phyloP scores from a whole-genome alignment of 2,888 invertebrate species.

The Zonitis immaculata region DNA sequence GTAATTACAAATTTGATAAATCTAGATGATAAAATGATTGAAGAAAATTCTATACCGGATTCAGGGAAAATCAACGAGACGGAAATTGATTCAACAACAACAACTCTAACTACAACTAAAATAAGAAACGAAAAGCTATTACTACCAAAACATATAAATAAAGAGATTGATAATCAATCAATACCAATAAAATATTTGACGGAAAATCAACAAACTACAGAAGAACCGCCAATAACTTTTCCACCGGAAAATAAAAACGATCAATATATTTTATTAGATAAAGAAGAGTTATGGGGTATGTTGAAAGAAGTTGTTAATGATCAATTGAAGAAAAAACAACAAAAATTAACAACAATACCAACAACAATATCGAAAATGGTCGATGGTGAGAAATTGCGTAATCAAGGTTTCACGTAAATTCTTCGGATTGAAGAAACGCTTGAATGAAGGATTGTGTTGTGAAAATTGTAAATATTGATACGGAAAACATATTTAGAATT shows the following conservation, averaged over 20 bases:
- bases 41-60: slow-evolving; percentile 24
- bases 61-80: slow-evolving; percentile 5
- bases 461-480: slow-evolving; percentile 7
- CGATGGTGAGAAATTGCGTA: slow-evolving; percentile 25
- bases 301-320: slow-evolving; percentile 54
- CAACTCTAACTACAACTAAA: slow-evolving; percentile 7
- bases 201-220: slow-evolving; percentile 15
- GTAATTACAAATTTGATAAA: not conserved
- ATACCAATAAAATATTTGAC: slow-evolving; percentile 12
- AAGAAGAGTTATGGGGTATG: slow-evolving; percentile 59
- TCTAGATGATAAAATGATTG: slow-evolving; percentile 9
- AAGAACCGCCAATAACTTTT: slow-evolving; percentile 30
- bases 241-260: slow-evolving; percentile 48
- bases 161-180: slow-evolving; percentile 28
- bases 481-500: no score
- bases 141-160: slow-evolving; percentile 35
- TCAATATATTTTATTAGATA: slow-evolving; percentile 56
- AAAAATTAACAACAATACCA: not conserved
- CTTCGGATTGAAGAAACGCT: slow-evolving; percentile 3
- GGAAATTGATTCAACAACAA: not conserved
- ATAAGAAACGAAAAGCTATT: slow-evolving; percentile 10
- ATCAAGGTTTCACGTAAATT: slow-evolving; percentile 30
- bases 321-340: slow-evolving; percentile 27
- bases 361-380: slow-evolving; percentile 21
- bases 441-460: slow-evolving; percentile 16